Percentiles rank a stretch among this genome's conserved stretches.
Evolutionary conservation across 2,113 vertebrate genomes (phyloP).

Genomic region (Oryzias woworae): DNA sequence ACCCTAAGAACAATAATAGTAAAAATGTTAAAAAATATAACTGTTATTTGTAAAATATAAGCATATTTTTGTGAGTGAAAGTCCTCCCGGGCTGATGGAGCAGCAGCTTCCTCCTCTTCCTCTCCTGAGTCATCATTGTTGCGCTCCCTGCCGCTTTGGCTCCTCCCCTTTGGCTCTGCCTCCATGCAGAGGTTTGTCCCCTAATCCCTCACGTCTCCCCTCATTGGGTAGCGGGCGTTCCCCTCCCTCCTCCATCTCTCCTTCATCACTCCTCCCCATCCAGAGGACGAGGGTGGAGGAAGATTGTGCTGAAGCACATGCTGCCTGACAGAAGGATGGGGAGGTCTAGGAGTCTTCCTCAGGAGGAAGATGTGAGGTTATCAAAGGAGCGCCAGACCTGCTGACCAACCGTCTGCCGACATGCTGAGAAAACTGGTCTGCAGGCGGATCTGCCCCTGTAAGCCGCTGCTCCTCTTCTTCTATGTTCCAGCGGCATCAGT

Average conservation of each 20-base stretch:
- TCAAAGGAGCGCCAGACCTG: slow-evolving; percentile 20
- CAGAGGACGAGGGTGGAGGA: slow-evolving; percentile 21
- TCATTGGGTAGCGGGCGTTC: neutral
- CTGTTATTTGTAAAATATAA: too few relatives aligned
- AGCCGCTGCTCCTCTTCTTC: slow-evolving; percentile 56
- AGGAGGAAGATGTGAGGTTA: slow-evolving; percentile 30
- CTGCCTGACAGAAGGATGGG: slow-evolving; percentile 17
- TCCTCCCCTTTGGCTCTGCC: slow-evolving; percentile 22
- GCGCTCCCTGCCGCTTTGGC: slow-evolving; percentile 14
- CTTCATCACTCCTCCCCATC: slow-evolving; percentile 7
- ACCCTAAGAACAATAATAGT: too few relatives aligned
- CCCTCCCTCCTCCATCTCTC: neutral
- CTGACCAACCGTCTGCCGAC: slow-evolving; percentile 32
- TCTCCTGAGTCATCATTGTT: slow-evolving; percentile 37
- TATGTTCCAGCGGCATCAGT: neutral
- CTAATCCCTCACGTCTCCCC: slow-evolving; percentile 24
- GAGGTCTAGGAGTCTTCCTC: slow-evolving; percentile 2
- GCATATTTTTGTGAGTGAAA: too few relatives aligned
- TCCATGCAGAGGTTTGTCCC: neutral
- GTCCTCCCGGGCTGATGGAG: neutral
- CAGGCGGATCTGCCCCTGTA: slow-evolving; percentile 84
- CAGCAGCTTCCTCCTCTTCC: slow-evolving; percentile 2
- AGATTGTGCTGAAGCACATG: slow-evolving; percentile 19
- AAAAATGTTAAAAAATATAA: too few relatives aligned
- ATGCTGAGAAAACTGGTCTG: slow-evolving; percentile 88